These are phyloP conservation scores for Chitala chitala DNA, from an alignment of 2,113 vertebrate genomes.

Conservation along the genomic window DNA sequence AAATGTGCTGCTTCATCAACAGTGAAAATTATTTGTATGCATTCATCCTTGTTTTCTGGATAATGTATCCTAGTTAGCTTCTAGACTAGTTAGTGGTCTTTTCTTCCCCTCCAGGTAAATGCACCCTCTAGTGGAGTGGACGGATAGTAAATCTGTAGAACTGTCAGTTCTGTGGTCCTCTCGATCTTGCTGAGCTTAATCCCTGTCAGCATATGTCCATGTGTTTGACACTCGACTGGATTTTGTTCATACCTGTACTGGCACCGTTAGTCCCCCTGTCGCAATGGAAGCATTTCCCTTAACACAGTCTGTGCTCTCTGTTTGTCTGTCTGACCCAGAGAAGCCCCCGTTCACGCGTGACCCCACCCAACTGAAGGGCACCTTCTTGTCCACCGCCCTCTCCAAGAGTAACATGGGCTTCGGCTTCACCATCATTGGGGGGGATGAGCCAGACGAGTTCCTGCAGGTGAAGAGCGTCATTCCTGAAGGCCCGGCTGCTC, in stretches of 20 bases:
- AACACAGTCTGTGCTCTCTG: slow-evolving; percentile 29
- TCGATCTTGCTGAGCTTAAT: not conserved
- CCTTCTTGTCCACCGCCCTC: slow-evolving; percentile 89
- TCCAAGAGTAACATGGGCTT: slow-evolving; percentile 99
- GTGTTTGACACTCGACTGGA: not conserved
- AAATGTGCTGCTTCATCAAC: no score
- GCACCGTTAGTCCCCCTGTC: not conserved
- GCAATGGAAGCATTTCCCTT: not conserved
- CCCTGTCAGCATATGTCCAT: not conserved
- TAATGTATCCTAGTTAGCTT: slow-evolving; percentile 31
- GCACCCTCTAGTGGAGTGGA: not conserved
- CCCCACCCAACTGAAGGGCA: slow-evolving; percentile 94
- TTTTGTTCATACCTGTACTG: not conserved
- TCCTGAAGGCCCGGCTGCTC: slow-evolving; percentile 92
- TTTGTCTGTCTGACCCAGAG: slow-evolving; percentile 60
- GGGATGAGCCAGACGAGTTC: slow-evolving; percentile 96
- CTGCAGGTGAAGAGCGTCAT: slow-evolving; percentile 99
- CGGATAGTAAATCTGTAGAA: slow-evolving; percentile 21
- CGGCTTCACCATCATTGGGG: slow-evolving; percentile 98
- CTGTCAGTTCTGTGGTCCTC: not conserved
- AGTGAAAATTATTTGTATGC: no score
- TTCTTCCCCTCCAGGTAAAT: no score
- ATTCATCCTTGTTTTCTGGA: slow-evolving; percentile 47
- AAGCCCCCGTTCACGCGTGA: slow-evolving; percentile 95
- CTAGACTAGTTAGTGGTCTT: no score